Evolutionary conservation across 2,888 invertebrate species (phyloP).

Genomic region (Teinopalpus imperialis): DNA sequence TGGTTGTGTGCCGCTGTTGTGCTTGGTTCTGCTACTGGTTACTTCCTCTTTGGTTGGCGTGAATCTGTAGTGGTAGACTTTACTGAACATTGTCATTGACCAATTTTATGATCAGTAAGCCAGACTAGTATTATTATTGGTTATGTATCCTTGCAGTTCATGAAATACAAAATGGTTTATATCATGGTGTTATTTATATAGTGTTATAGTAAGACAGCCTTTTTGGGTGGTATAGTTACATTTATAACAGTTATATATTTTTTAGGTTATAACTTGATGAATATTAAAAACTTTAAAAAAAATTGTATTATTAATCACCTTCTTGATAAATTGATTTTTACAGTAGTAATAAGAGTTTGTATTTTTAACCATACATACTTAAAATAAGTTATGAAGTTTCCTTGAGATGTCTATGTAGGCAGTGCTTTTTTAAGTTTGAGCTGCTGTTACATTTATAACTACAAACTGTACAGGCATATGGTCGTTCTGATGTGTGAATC

Average conservation of each 20-base stretch:
- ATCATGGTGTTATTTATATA: slow-evolving; percentile 60
- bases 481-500: slow-evolving; percentile 63
- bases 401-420: slow-evolving; percentile 47
- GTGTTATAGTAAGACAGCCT: slow-evolving; percentile 64
- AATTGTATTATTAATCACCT: slow-evolving; percentile 11
- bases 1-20: slow-evolving; percentile 96
- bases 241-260: slow-evolving; percentile 70
- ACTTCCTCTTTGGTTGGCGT: slow-evolving; percentile 97
- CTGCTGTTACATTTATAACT: slow-evolving; percentile 71
- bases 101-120: slow-evolving; percentile 34
- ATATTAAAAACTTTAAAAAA: slow-evolving; percentile 53
- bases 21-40: slow-evolving; percentile 93
- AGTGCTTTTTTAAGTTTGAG: slow-evolving; percentile 75
- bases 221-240: slow-evolving; percentile 46
- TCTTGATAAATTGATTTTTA: neutral
- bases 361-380: no score
- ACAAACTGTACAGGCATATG: slow-evolving; percentile 63
- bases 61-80: slow-evolving; percentile 96
- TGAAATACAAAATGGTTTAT: slow-evolving; percentile 59
- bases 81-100: slow-evolving; percentile 97
- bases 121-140: slow-evolving; percentile 52
- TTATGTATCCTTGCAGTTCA: slow-evolving; percentile 52
- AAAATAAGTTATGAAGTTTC: neutral
- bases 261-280: slow-evolving; percentile 46
- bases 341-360: no score